phyloP scores from a whole-genome alignment of 37 sponge, comb jelly and placozoan species.

The Beroe ovata region DNA sequence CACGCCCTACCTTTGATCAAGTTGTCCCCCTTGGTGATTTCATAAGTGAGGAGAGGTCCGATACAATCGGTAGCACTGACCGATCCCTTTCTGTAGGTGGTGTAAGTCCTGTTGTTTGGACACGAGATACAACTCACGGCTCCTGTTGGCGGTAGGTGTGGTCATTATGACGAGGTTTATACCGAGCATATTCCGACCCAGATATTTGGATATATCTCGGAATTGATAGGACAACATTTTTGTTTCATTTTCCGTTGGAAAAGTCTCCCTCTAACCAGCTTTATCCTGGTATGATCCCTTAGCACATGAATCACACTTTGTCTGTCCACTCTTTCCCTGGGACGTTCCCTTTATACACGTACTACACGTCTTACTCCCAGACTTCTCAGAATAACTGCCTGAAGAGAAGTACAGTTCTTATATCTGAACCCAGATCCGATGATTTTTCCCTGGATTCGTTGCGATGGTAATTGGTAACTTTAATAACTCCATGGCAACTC shows the following conservation, averaged over 20 bases:
- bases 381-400: background rate
- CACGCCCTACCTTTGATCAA: background rate
- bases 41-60: background rate
- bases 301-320: background rate
- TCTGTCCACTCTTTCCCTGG: background rate
- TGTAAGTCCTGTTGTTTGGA: background rate
- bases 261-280: background rate
- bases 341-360: background rate
- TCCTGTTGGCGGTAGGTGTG: too few relatives aligned
- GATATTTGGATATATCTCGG: too few relatives aligned
- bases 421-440: too few relatives aligned
- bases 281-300: slow-evolving; percentile 24
- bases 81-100: background rate
- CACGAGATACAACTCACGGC: background rate
- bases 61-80: background rate
- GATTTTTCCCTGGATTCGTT: too few relatives aligned
- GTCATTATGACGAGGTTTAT: too few relatives aligned
- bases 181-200: too few relatives aligned
- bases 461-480: too few relatives aligned
- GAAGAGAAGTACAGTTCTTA: too few relatives aligned
- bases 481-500: too few relatives aligned
- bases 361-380: background rate
- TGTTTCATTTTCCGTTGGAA: too few relatives aligned
- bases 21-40: background rate
- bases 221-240: too few relatives aligned